Evolutionary conservation across 2,113 vertebrate genomes (phyloP).

Genomic region (Azemiops feae): DNA sequence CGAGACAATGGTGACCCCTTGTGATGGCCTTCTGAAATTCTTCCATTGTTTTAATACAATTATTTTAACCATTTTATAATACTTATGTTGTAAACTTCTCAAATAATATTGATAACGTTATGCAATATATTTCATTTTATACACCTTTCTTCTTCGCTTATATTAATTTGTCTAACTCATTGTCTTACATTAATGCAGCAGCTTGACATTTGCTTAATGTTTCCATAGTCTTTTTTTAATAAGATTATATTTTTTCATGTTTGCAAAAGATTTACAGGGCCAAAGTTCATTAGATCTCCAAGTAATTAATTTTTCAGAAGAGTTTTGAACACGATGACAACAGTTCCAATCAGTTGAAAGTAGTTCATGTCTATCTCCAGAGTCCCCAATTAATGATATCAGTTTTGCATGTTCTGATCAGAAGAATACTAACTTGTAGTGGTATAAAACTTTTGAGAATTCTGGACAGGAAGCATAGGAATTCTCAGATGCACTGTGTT

Average conservation of each 20-base stretch:
- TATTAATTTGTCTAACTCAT: neutral
- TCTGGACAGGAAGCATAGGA: neutral
- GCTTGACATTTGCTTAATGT: neutral
- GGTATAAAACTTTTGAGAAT: neutral
- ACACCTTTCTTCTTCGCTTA: neutral
- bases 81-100: too few relatives aligned
- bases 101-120: neutral
- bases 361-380: neutral
- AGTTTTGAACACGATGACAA: neutral
- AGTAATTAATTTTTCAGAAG: neutral
- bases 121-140: neutral
- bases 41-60: neutral
- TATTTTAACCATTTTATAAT: too few relatives aligned
- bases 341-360: neutral
- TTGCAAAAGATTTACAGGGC: neutral
- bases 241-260: too few relatives aligned
- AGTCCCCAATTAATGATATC: neutral
- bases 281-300: neutral
- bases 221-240: neutral
- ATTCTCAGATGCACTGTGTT: neutral
- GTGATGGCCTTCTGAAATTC: slow-evolving; percentile 27
- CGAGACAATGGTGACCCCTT: slow-evolving; percentile 64
- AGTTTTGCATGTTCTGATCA: neutral
- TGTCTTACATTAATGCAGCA: neutral
- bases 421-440: neutral